Percentiles rank a stretch among this genome's conserved stretches.
Evolutionary conservation across 2,797 vertebrate genomes (phyloP).

Genomic region (Corythornis leucogaster): DNA sequence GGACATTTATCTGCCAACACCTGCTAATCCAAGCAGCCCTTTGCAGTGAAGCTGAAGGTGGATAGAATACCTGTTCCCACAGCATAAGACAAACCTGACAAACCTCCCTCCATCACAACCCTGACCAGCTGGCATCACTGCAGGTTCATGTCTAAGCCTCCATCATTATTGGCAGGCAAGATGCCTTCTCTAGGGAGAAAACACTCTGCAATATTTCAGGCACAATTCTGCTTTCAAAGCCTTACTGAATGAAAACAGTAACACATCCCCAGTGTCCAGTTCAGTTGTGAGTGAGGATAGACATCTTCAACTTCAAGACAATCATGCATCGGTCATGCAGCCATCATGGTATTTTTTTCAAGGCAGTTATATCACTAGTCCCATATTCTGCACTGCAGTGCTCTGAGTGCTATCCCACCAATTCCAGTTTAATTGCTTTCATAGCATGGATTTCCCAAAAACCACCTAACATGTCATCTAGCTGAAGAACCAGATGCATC

Average conservation of each 20-base stretch:
- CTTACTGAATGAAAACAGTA: background rate
- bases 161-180: background rate
- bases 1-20: background rate
- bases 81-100: background rate
- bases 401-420: background rate
- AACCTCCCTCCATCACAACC: background rate
- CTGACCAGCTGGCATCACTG: background rate
- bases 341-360: rapidly evolving
- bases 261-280: background rate
- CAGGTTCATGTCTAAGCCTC: background rate
- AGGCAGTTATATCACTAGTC: background rate
- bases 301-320: background rate
- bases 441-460: background rate
- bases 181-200: background rate
- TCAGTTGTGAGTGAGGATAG: background rate
- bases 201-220: background rate
- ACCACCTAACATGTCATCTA: background rate
- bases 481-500: background rate
- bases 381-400: background rate
- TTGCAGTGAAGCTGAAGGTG: background rate
- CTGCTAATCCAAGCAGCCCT: background rate
- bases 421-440: background rate
- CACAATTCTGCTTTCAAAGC: background rate
- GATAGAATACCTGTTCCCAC: background rate
- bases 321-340: rapidly evolving